phyloP scores from a whole-genome alignment of 2,888 invertebrate genomes.

The Andrena flavipes region DNA sequence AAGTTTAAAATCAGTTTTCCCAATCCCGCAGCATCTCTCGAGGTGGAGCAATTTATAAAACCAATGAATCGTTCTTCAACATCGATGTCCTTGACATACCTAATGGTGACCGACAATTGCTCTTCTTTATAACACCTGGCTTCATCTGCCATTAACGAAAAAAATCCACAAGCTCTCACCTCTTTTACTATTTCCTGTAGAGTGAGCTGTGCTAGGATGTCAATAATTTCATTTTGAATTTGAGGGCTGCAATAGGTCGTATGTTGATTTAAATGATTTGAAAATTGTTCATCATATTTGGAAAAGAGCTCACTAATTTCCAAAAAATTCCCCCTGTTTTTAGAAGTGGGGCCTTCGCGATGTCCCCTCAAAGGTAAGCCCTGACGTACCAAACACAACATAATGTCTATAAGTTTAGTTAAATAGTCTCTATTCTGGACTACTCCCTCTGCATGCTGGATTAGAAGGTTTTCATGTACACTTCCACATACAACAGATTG shows the following conservation, averaged over 20 bases:
- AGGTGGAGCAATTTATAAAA: background rate
- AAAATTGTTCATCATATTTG: conserved; percentile 3
- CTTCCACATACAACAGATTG: conserved; percentile 3
- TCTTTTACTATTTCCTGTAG: conserved; percentile 3
- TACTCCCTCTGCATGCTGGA: background rate
- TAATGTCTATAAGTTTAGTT: background rate
- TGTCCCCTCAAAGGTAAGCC: background rate
- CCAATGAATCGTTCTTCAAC: background rate
- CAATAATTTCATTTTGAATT: conserved; percentile 5
- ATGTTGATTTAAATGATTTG: background rate
- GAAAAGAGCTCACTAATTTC: background rate
- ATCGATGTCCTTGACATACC: background rate
- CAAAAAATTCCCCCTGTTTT: background rate
- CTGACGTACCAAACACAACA: background rate
- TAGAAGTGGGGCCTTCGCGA: background rate
- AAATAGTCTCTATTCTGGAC: background rate
- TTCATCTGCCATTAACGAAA: conserved; percentile 1
- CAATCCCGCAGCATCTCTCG: background rate
- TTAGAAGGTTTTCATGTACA: background rate
- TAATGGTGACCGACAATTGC: conserved; percentile 1
- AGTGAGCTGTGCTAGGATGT: background rate
- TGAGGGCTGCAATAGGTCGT: background rate
- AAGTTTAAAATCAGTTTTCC: background rate
- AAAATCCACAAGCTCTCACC: background rate
- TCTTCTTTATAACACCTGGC: conserved; percentile 6